phyloP scores from a whole-genome alignment of 2,113 vertebrate species.

The Furnarius figulus region DNA sequence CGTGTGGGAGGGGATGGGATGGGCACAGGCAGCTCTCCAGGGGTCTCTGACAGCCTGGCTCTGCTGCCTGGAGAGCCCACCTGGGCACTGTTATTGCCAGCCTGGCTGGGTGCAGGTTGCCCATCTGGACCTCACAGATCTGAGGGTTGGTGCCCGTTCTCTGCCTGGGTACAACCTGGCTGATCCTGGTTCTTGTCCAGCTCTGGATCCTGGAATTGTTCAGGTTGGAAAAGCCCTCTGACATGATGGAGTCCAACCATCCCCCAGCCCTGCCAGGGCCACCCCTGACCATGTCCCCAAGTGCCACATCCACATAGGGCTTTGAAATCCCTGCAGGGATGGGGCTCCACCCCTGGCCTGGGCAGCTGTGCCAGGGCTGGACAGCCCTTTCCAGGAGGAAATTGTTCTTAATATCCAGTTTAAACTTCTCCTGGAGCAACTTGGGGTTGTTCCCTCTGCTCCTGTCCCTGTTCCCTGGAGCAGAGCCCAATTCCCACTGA shows the following conservation, averaged over 20 bases:
- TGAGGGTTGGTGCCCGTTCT: accelerated
- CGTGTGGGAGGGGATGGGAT: not conserved
- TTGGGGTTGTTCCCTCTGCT: too few species aligned
- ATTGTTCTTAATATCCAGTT: too few species aligned
- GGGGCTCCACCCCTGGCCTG: accelerated
- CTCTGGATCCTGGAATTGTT: not conserved
- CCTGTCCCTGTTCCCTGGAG: too few species aligned
- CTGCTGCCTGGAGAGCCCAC: accelerated
- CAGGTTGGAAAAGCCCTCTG: not conserved
- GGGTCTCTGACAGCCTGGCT: not conserved
- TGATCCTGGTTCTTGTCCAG: not conserved
- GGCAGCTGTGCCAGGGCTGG: too few species aligned
- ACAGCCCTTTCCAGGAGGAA: too few species aligned
- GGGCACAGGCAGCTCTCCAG: accelerated
- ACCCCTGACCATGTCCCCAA: not conserved
- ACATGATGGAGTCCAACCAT: not conserved
- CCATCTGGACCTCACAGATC: not conserved
- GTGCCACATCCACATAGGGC: not conserved
- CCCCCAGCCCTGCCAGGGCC: not conserved
- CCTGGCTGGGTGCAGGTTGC: accelerated
- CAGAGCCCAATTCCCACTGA: too few species aligned
- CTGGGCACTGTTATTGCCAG: not conserved
- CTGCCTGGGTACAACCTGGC: not conserved
- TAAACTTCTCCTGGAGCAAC: too few species aligned
- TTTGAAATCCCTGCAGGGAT: not conserved